These are phyloP conservation scores for Enhydra lutris DNA, from an alignment of 2,113 vertebrate genomes.

Conservation along the genomic window DNA sequence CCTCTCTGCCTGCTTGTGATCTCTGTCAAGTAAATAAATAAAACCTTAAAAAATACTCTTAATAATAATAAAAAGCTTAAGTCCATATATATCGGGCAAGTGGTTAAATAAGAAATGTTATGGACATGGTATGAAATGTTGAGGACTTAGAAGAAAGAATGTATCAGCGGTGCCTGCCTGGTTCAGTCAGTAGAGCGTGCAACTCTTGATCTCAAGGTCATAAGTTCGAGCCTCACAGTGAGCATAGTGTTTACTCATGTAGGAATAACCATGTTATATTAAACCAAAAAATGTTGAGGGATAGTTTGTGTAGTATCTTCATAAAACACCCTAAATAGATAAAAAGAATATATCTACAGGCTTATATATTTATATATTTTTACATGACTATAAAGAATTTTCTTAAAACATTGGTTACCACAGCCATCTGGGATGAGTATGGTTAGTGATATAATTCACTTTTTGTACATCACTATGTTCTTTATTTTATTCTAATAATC, in stretches of 20 bases:
- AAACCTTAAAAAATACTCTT: no score
- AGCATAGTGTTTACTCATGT: not conserved
- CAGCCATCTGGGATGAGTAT: not conserved
- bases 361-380: not conserved
- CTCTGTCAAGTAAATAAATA: no score
- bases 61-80: not conserved
- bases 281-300: not conserved
- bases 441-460: not conserved
- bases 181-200: not conserved
- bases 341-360: not conserved
- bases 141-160: not conserved
- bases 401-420: not conserved
- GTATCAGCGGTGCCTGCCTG: not conserved
- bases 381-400: not conserved
- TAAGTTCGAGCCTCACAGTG: not conserved
- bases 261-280: not conserved
- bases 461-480: not conserved
- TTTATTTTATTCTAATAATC: not conserved
- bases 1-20: no score
- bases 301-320: not conserved
- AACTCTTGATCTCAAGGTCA: not conserved
- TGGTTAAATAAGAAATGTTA: not conserved
- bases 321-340: not conserved
- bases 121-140: not conserved
- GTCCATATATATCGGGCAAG: not conserved